Base-by-base conservation (phyloP, 2,797 vertebrate species). In the Premnoplex brunnescens region DNA sequence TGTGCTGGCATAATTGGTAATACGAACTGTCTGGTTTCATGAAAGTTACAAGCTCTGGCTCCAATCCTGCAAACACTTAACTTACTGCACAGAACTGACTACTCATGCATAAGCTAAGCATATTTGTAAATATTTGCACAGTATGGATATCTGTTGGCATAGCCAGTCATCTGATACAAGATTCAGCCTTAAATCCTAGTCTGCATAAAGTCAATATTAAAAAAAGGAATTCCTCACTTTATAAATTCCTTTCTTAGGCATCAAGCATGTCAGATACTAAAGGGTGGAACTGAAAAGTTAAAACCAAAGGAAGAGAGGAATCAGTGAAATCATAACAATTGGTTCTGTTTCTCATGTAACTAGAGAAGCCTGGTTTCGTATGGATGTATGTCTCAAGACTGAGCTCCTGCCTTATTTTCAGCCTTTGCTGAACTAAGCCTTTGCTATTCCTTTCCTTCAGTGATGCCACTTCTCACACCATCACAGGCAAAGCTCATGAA, bases 91-190 rank as follows among this genome's bases (percentile, higher is more conserved):
- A 96, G 58, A 94, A 92, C 87, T 69, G 76, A 93, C 73, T 92
- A 84, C 85, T 93, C 76, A 78, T 76, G 85, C 87, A 91, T 89
- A 94, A 95, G 87, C 88, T 95, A 94, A 96, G 81, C 84, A 64
- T 93, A 95, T 96, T 96, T 96, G 94, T 96, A 96, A 96, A 97
- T 96, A 97, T 97, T 96, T 96, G 85, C 88, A 94, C 87, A 89
- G 82, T 81, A 96, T 75, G 82, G 91, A 92, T 92, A 97, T 95
- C 95, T 96, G 93, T 91, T 94, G 76, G 78, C 76, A 88, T 23
- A 96, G 85, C 46, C 79, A 94, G 69, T 80, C 79, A 93, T 92
- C 37, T 90, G 67, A 92, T 73, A 63, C 22, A 78, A 77, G 44
- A 96, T 75, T 88, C 52, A 63, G 59, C 58, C 81, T 92, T 85